A percentile compares a stretch with the other conserved stretches of the same genome.
phyloP scores from a whole-genome alignment of 2,113 vertebrate genomes.

The Amphilophus citrinellus region DNA sequence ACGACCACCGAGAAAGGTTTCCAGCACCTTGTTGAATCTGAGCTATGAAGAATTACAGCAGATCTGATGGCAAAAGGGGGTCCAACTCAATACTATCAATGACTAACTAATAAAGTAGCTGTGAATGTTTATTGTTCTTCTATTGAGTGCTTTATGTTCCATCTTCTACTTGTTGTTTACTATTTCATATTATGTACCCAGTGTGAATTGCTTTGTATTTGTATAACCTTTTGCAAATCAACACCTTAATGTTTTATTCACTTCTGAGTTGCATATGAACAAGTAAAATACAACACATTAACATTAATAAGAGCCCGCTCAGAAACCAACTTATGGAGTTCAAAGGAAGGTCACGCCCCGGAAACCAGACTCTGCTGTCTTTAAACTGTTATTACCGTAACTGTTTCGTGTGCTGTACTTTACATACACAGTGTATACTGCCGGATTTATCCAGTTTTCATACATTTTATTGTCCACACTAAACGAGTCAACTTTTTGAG shows the following conservation, averaged over 20 bases:
- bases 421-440: neutral
- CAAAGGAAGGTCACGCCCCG: conserved; percentile 72
- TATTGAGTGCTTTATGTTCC: too few relatives aligned
- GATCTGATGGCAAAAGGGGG: too few relatives aligned
- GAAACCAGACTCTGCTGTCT: conserved; percentile 60
- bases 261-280: neutral
- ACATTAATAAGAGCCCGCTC: neutral
- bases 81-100: too few relatives aligned
- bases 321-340: conserved; percentile 44
- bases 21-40: too few relatives aligned
- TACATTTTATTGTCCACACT: neutral
- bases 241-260: too few relatives aligned
- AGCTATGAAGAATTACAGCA: too few relatives aligned
- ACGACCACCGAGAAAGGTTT: too few relatives aligned
- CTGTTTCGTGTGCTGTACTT: neutral
- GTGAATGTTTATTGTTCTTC: too few relatives aligned
- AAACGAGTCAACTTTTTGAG: conserved; percentile 1
- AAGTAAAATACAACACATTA: neutral
- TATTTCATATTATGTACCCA: neutral
- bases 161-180: neutral
- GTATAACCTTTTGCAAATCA: too few relatives aligned
- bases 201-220: neutral
- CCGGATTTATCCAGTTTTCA: neutral
- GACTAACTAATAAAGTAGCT: too few relatives aligned
- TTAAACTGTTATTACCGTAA: conserved; percentile 14